Conservation (phyloP, 2,888 invertebrate genomes). For the Elmis aenea region DNA sequence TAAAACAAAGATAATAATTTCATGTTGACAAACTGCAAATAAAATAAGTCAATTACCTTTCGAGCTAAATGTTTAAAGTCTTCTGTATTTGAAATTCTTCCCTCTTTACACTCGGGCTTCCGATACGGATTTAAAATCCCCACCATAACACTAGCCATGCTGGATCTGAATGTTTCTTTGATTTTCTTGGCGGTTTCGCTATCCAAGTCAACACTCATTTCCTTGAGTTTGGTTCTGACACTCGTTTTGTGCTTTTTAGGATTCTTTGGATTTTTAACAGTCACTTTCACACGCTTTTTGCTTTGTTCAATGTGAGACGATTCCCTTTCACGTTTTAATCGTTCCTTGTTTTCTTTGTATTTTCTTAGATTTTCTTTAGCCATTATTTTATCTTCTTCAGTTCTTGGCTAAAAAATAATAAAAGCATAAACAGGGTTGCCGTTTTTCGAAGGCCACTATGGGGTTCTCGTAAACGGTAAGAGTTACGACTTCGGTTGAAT, state of each 20-base stretch:
- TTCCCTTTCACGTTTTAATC: constrained; percentile 64
- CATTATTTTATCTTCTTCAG: constrained; percentile 70
- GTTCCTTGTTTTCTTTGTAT: constrained; percentile 76
- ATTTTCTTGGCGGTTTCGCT: constrained; percentile 61
- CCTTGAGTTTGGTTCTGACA: constrained; percentile 39
- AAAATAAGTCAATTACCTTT: constrained; percentile 61
- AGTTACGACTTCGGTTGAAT: no score
- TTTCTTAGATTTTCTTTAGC: constrained; percentile 66
- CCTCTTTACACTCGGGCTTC: constrained; percentile 76
- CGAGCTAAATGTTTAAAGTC: constrained; percentile 93
- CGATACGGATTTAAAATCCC: constrained; percentile 84
- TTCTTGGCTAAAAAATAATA: constrained; percentile 59
- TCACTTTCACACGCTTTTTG: constrained; percentile 45
- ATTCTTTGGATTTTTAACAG: constrained; percentile 24
- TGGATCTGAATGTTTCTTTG: constrained; percentile 80
- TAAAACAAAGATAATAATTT: constrained; percentile 29
- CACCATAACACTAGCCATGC: constrained; percentile 77
- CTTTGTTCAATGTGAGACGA: constrained; percentile 43
- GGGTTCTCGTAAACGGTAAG: no score
- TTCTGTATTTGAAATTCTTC: constrained; percentile 80
- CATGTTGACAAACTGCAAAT: constrained; percentile 4
- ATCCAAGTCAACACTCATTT: constrained; percentile 39
- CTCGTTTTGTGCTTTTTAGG: constrained; percentile 33
- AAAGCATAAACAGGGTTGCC: no score
- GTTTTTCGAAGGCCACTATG: no score